phyloP scores from a whole-genome alignment of 2,888 invertebrate genomes.

The Schizotus pectinicornis region DNA sequence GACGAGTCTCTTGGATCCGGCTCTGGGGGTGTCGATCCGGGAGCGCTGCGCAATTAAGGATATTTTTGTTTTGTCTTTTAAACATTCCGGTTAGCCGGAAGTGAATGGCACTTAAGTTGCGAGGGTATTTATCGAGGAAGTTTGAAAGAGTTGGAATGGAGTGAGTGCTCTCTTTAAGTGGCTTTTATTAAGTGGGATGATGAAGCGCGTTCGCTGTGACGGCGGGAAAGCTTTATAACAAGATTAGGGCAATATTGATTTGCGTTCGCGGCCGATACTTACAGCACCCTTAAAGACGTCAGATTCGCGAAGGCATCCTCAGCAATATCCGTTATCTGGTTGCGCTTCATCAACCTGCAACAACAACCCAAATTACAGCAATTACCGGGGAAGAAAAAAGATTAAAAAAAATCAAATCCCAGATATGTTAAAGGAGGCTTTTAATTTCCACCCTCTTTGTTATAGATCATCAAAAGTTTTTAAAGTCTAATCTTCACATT shows the following conservation, averaged over 20 bases:
- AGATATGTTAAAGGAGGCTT: too few relatives aligned
- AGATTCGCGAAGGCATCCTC: slow-evolving; percentile 80
- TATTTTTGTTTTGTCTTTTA: too few relatives aligned
- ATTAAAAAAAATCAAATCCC: neutral
- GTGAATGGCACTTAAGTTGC: slow-evolving; percentile 1
- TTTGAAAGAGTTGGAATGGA: slow-evolving; percentile 8
- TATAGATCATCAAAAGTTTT: too few relatives aligned
- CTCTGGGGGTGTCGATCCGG: too few relatives aligned
- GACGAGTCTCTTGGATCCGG: too few relatives aligned
- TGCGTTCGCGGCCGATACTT: slow-evolving; percentile 62
- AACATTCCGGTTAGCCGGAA: neutral
- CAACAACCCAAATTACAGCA: slow-evolving; percentile 8
- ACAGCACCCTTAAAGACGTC: slow-evolving; percentile 82
- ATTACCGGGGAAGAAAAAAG: neutral
- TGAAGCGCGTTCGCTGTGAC: slow-evolving; percentile 10
- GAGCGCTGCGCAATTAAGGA: too few relatives aligned
- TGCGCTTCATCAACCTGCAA: slow-evolving; percentile 83
- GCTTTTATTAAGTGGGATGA: slow-evolving; percentile 24
- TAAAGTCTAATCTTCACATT: too few relatives aligned
- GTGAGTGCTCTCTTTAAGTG: slow-evolving; percentile 13
- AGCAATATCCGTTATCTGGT: slow-evolving; percentile 80
- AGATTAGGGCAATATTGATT: slow-evolving; percentile 21
- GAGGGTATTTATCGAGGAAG: slow-evolving; percentile 2
- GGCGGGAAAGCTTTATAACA: slow-evolving; percentile 15
- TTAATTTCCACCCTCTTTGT: too few relatives aligned